Evolutionary conservation across 1,140 invertebrate species (phyloP), one percentile per base, ranked within the genome.

Genomic region (Drosophila sechellia): DNA sequence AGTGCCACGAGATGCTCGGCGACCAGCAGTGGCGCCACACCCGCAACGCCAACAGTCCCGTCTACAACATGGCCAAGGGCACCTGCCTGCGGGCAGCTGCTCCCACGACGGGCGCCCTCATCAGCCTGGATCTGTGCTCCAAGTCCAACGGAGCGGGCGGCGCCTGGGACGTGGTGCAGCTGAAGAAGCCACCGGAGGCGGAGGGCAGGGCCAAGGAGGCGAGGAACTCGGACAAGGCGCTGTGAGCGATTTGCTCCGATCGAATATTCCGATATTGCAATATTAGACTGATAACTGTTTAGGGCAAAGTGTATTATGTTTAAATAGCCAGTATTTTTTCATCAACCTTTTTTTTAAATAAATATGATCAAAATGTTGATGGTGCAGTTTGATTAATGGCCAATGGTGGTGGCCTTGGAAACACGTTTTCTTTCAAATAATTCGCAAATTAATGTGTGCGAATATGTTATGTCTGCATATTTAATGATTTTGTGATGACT

Each of bases 1-100:
- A 99, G 93, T 99, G 98, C 89, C 97, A 98, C 91, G 97, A 98
- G 92, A 96, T 97, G 94, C 95, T 96, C 15, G 97, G 96, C 1
- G 94, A 95, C 74, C 98, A 99, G 92, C 96, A 97, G 74, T 99
- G 98, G 98, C 95, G 95, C 57, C 95, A 96, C 79, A 95, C 95
- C 75, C 94, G 94, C 57, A 92, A 93, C 57, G 95, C 93, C 61
- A 93, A 94, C 39, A 95, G 95, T 79, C 95, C 96, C 13, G 94
- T 98, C 55, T 98, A 98, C 90, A 98, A 97, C 85, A 94, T 96
- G 77, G 97, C 97, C 15, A 95, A 96, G 35, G 97, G 97, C 1
- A 96, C 96, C 42, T 98, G 97, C 89, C 91, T 98, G 13, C 95
- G 95, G 17, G 95, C 94, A 0, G 81, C 93, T 4, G 91, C 93